Evolutionary conservation across 2,888 invertebrate species (phyloP), one percentile per base, ranked within the genome.

Genomic region (Philereme transversata): DNA sequence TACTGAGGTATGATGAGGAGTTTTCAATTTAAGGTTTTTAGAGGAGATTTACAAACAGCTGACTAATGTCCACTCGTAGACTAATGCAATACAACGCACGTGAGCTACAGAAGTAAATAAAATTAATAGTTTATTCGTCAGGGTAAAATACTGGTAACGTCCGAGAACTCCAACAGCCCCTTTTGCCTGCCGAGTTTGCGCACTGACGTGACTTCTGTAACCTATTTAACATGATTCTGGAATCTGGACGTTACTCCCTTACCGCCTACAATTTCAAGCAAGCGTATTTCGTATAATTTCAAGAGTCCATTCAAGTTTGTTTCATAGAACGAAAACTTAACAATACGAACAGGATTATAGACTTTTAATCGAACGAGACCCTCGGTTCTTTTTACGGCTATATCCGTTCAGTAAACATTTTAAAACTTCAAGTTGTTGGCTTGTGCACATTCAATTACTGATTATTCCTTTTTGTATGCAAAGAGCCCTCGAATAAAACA

Each of bases 141-240:
- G 65, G 66, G 60, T 57, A 68, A 69, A 70, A 73, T 73, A 75
- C 57, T 52, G 59, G 64, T 57, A 61, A 64, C 68, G 70, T 70
- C 65, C 68, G 68, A 73, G 69, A 70, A 72, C 22, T 22, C 22
- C 22, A 72, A 71, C 71, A 74, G 74, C 75, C 75, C 75, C 75
- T 71, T 79, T 79, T 75, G 70, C 68, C 62, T 74, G 71, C 68
- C 63, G 81, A 83, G 84, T 80, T 77, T 84, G 83, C 83, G 81
- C 82, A 83, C 70, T 78, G 62, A 57, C 62, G 70, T 60, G 68
- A 68, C 64, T 74, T 73, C 71, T 75, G 73, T 79, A 82, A 80
- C 80, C 81, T 78, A 81, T 81, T 82, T 81, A 68, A 73, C 69
- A 69, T 64, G 73, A 74, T 74, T 77, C 70, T 74, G 74, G 72